Evolutionary conservation across 2,113 vertebrate genomes (phyloP).

Genomic region (Oryzias melastigma): DNA sequence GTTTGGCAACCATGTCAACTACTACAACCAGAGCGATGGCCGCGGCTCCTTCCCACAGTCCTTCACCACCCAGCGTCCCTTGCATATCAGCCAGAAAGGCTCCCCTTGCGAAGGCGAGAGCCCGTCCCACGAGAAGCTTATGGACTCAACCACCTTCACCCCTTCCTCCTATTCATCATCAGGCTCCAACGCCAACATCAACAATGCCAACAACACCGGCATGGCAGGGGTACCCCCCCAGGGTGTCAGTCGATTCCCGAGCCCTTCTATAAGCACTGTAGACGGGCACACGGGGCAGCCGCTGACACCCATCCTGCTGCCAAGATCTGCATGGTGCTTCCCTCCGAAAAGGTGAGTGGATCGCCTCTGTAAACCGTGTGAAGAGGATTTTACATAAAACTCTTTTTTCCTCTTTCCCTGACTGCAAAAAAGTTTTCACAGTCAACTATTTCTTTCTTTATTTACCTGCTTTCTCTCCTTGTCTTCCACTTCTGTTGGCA

Average conservation of each 20-base stretch:
- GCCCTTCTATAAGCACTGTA: conserved; percentile 86
- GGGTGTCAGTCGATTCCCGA: conserved; percentile 77
- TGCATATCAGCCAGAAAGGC: conserved; percentile 94
- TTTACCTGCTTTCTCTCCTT: conserved; percentile 39
- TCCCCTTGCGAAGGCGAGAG: conserved; percentile 88
- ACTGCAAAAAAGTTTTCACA: background rate
- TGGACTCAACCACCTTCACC: conserved; percentile 97
- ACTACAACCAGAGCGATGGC: conserved; percentile 92
- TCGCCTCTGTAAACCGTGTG: background rate
- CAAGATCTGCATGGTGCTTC: conserved; percentile 88
- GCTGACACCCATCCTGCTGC: conserved; percentile 83
- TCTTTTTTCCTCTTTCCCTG: background rate
- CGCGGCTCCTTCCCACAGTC: conserved; percentile 90
- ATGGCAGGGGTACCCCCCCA: conserved; percentile 66
- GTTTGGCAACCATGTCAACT: conserved; percentile 96
- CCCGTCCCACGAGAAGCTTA: conserved; percentile 93
- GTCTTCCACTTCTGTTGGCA: conserved; percentile 55
- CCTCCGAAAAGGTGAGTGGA: conserved; percentile 85
- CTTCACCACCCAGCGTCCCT: conserved; percentile 92
- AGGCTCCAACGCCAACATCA: conserved; percentile 97
- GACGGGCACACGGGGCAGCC: conserved; percentile 83
- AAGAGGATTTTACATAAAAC: background rate
- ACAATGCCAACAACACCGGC: conserved; percentile 98
- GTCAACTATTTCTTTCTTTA: conserved; percentile 33
- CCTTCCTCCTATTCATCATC: conserved; percentile 96